A percentile compares a stretch with the other conserved stretches of the same genome.
phyloP scores from a whole-genome alignment of 2,888 invertebrate species.

The Phania funesta region DNA sequence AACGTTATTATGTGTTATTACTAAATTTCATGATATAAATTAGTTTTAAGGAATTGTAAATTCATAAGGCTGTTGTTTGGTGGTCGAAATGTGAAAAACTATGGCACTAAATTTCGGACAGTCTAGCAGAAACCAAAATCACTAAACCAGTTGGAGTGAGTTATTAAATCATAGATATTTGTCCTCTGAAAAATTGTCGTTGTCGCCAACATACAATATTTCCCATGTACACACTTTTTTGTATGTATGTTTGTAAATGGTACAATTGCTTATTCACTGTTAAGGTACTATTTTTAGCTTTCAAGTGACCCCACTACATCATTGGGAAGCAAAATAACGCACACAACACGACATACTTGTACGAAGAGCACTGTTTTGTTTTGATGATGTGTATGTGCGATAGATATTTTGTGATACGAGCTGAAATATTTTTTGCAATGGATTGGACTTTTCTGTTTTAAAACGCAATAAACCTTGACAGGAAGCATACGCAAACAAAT shows the following conservation, averaged over 20 bases:
- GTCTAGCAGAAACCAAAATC: too few species aligned
- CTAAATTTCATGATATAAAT: too few species aligned
- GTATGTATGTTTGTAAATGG: neutral
- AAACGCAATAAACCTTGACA: conserved; percentile 67
- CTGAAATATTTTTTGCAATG: conserved; percentile 56
- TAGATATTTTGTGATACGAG: conserved; percentile 32
- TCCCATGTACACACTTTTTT: too few species aligned
- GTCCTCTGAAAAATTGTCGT: too few species aligned
- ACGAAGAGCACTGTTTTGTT: conserved; percentile 41
- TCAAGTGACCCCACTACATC: neutral
- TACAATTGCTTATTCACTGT: neutral
- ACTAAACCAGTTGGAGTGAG: too few species aligned
- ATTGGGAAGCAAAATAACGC: conserved; percentile 17
- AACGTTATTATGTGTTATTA: too few species aligned
- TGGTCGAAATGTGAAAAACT: too few species aligned
- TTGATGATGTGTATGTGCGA: conserved; percentile 33
- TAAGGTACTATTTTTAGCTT: conserved; percentile 21
- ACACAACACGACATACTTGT: neutral
- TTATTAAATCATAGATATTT: too few species aligned
- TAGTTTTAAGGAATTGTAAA: too few species aligned
- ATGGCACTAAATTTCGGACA: too few species aligned
- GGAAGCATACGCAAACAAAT: conserved; percentile 64
- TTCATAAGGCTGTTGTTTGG: too few species aligned
- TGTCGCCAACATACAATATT: neutral
- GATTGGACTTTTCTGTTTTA: conserved; percentile 66